Percentiles rank a stretch among this genome's conserved stretches.
Conservation (phyloP, 2,888 invertebrate genomes). For the Meiosimyza platycephala region DNA sequence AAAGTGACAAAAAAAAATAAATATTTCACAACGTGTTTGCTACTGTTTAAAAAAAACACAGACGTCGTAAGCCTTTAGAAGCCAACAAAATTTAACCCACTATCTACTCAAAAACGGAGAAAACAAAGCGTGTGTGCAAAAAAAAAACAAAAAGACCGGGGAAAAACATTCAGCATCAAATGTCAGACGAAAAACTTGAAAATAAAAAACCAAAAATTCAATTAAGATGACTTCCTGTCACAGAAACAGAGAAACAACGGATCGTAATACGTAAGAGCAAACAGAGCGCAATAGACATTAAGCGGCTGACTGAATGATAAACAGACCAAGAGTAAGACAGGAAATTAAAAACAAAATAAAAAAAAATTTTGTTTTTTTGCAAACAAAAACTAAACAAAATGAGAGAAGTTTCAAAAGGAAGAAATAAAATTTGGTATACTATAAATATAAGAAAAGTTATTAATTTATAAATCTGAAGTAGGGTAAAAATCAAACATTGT, state of each 20-base stretch:
- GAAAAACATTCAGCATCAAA: neutral
- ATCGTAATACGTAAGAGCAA: neutral
- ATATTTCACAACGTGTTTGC: no score
- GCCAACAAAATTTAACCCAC: no score
- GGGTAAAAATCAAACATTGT: no score
- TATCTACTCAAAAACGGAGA: no score
- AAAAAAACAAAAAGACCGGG: neutral
- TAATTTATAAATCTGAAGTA: neutral
- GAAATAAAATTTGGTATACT: neutral
- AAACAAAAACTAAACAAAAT: neutral
- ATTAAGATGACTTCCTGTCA: slow-evolving; percentile 25
- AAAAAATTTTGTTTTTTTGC: neutral
- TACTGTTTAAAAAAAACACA: no score
- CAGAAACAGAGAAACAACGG: neutral
- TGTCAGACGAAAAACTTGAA: slow-evolving; percentile 1
- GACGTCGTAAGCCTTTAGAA: no score
- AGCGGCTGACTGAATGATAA: neutral
- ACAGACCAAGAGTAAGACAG: neutral
- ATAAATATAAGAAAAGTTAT: neutral
- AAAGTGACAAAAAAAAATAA: no score
- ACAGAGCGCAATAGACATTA: slow-evolving; percentile 3
- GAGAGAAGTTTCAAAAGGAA: neutral
- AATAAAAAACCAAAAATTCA: slow-evolving; percentile 22
- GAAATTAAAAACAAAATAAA: slow-evolving; percentile 1
- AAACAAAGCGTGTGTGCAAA: no score